A percentile compares a stretch with the other conserved stretches of the same genome.
Conservation (phyloP, 2,797 vertebrate species). For the Gallinago stenura region DNA sequence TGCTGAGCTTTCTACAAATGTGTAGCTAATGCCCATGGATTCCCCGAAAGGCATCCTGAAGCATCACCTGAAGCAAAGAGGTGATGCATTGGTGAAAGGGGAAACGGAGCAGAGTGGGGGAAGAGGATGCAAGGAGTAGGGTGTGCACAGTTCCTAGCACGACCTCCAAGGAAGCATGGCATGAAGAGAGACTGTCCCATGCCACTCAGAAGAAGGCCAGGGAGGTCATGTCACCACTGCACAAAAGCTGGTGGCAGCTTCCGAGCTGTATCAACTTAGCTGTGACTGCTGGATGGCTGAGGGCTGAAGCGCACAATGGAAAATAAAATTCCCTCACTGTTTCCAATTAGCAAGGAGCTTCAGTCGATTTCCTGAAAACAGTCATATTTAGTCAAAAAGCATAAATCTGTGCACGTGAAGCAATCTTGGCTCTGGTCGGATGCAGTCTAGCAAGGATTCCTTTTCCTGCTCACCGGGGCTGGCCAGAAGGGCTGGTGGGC, state of each 20-base stretch:
- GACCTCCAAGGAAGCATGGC: not conserved
- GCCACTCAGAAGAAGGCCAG: not conserved
- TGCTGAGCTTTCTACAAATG: not conserved
- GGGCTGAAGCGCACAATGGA: not conserved
- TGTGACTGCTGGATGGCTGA: not conserved
- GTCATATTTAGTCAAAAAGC: not conserved
- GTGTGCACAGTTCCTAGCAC: not conserved
- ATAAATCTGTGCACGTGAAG: not conserved
- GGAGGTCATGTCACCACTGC: not conserved
- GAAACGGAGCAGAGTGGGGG: rapidly evolving
- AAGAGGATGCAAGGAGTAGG: not conserved
- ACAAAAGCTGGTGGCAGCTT: conserved; percentile 1
- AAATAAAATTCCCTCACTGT: conserved; percentile 45
- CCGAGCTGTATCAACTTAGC: not conserved
- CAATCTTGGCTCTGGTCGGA: not conserved
- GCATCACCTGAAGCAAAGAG: not conserved
- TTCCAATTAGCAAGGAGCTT: conserved; percentile 45
- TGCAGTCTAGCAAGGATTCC: not conserved
- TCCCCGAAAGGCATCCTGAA: not conserved
- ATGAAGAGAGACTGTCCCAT: rapidly evolving
- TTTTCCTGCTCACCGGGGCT: not conserved
- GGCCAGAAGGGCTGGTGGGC: not conserved
- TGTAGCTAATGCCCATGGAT: not conserved
- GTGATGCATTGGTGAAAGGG: not conserved
- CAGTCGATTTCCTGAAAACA: conserved; percentile 34